Evolutionary conservation across 2,113 vertebrate species (phyloP).

Genomic region (Dascyllus trimaculatus): DNA sequence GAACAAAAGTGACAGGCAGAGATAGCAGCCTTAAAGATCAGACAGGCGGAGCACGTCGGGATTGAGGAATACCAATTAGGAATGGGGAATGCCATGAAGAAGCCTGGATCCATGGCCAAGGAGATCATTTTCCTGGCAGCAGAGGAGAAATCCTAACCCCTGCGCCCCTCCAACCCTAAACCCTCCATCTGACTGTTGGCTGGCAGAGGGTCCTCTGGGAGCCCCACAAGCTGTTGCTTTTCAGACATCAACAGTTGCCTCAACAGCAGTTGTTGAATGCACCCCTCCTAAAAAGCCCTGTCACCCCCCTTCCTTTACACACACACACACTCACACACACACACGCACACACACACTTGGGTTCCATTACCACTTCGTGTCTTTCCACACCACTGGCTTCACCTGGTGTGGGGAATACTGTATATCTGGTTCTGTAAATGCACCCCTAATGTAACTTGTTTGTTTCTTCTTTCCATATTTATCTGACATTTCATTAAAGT

Average conservation of each 20-base stretch:
- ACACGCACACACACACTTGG: constrained; percentile 36
- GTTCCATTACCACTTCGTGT: constrained; percentile 69
- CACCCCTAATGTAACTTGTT: background rate
- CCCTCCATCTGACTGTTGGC: constrained; percentile 80
- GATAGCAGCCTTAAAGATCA: constrained; percentile 43
- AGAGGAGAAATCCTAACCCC: constrained; percentile 77
- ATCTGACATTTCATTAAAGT: constrained; percentile 11
- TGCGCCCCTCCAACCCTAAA: constrained; percentile 73
- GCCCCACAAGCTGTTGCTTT: constrained; percentile 80
- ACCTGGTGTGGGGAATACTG: constrained; percentile 6
- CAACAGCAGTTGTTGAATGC: constrained; percentile 78
- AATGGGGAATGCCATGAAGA: constrained; percentile 65
- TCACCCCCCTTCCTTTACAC: constrained; percentile 11
- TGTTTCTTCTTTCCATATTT: background rate
- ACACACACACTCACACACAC: constrained; percentile 31
- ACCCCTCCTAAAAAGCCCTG: constrained; percentile 43
- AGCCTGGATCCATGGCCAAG: constrained; percentile 74
- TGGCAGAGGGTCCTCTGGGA: constrained; percentile 74
- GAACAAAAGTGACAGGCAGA: constrained; percentile 27
- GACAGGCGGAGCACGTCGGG: constrained; percentile 40
- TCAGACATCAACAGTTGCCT: constrained; percentile 82
- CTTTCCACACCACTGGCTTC: constrained; percentile 50
- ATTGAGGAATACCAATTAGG: constrained; percentile 74
- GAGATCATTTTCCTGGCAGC: constrained; percentile 75
- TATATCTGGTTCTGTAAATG: background rate